Evolutionary conservation across 2,888 invertebrate genomes (phyloP).

Genomic region (Machimus rusticus): DNA sequence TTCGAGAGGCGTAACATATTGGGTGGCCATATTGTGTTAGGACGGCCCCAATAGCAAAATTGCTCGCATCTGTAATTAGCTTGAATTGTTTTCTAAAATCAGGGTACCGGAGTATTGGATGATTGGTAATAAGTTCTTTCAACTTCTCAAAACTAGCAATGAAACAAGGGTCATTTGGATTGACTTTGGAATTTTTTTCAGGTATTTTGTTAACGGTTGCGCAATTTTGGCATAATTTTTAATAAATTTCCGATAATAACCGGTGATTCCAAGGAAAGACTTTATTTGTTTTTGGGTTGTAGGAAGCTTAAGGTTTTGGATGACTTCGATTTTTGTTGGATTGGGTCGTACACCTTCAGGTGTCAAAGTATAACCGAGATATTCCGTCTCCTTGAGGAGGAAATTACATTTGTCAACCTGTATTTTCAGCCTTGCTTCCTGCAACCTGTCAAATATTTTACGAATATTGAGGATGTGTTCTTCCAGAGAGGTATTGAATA

Average conservation of each 20-base stretch:
- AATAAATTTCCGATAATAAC: neutral
- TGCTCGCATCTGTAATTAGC: too few species aligned
- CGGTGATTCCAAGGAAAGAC: neutral
- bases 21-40: neutral
- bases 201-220: neutral
- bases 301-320: neutral
- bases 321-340: too few species aligned
- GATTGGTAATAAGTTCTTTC: too few species aligned
- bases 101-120: too few species aligned
- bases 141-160: too few species aligned
- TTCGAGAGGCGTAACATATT: conserved; percentile 33
- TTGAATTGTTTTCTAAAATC: too few species aligned
- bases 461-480: too few species aligned
- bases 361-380: neutral
- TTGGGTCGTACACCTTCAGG: too few species aligned
- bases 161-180: neutral
- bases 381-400: conserved; percentile 41
- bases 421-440: conserved; percentile 41
- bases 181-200: neutral
- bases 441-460: conserved; percentile 32
- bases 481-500: too few species aligned
- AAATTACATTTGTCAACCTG: conserved; percentile 46
- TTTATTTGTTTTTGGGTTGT: conserved; percentile 20
- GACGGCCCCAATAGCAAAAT: too few species aligned
- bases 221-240: neutral